phyloP scores from a whole-genome alignment of 2,888 invertebrate genomes.

The Microctonus hyperodae region DNA sequence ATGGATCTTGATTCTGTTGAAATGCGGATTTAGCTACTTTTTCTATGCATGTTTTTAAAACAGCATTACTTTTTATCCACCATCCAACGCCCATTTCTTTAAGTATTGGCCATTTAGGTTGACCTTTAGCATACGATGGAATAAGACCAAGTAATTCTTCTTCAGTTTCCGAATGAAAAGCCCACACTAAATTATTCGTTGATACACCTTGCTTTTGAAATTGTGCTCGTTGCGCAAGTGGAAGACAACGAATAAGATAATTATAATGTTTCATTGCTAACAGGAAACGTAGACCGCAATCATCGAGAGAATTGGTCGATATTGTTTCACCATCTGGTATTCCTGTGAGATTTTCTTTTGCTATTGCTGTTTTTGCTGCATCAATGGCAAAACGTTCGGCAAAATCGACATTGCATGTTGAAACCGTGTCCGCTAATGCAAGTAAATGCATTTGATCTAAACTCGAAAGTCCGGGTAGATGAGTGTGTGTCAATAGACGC shows the following conservation, averaged over 20 bases:
- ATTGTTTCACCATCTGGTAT: constrained; percentile 67
- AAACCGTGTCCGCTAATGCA: constrained; percentile 98
- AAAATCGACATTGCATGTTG: constrained; percentile 88
- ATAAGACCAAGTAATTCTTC: constrained; percentile 91
- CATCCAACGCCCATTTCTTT: constrained; percentile 93
- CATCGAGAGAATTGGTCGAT: constrained; percentile 86
- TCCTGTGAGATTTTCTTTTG: constrained; percentile 71
- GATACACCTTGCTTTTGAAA: constrained; percentile 88
- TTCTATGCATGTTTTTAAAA: constrained; percentile 86
- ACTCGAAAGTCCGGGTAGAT: constrained; percentile 92
- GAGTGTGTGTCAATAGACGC: constrained; percentile 91
- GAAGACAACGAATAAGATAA: constrained; percentile 91
- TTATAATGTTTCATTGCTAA: constrained; percentile 98
- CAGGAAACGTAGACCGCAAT: constrained; percentile 95
- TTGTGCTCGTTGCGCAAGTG: constrained; percentile 84
- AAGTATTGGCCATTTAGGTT: constrained; percentile 88
- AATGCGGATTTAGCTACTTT: constrained; percentile 94
- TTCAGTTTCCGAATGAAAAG: constrained; percentile 97
- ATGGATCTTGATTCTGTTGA: constrained; percentile 89
- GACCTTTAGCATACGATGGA: constrained; percentile 86
- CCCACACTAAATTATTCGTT: constrained; percentile 96
- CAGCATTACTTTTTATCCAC: constrained; percentile 90
- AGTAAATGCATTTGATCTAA: constrained; percentile 99
- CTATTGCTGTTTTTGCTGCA: constrained; percentile 72
- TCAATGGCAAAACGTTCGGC: constrained; percentile 80